phyloP scores from a whole-genome alignment of 1,140 invertebrate species.

The Nasonia vitripennis region DNA sequence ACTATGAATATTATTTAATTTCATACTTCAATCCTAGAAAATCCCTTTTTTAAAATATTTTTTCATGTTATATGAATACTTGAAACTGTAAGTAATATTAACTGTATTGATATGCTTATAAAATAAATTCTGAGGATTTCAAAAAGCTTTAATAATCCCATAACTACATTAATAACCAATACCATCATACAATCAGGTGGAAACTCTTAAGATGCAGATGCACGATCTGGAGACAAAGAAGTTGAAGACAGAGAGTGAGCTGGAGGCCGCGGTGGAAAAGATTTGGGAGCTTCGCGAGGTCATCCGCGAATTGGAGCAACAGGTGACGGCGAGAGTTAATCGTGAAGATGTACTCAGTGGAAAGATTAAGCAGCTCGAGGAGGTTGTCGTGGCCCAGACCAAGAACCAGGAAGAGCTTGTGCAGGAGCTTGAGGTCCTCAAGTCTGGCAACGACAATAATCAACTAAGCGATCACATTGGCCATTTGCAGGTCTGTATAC shows the following conservation, averaged over 20 bases:
- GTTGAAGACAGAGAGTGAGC: constrained; percentile 78
- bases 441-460: constrained; percentile 73
- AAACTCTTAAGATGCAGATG: constrained; percentile 79
- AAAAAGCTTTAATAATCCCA: neutral
- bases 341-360: constrained; percentile 72
- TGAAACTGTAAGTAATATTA: neutral
- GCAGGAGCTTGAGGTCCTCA: constrained; percentile 75
- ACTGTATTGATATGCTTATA: neutral
- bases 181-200: constrained; percentile 75
- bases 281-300: constrained; percentile 84
- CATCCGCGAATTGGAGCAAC: constrained; percentile 83
- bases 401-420: constrained; percentile 76
- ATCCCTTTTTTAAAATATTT: neutral
- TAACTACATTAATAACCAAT: neutral
- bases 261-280: constrained; percentile 83
- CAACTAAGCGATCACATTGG: constrained; percentile 75
- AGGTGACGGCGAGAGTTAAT: constrained; percentile 79
- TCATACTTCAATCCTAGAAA: neutral
- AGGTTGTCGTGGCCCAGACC: constrained; percentile 75
- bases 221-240: constrained; percentile 77
- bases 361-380: constrained; percentile 74
- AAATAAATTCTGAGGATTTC: neutral
- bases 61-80: neutral
- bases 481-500: constrained; percentile 70
- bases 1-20: too few relatives aligned